These are phyloP conservation scores for Heteromurus nitidus DNA, from an alignment of 2,888 invertebrate species.

Conservation along the genomic window DNA sequence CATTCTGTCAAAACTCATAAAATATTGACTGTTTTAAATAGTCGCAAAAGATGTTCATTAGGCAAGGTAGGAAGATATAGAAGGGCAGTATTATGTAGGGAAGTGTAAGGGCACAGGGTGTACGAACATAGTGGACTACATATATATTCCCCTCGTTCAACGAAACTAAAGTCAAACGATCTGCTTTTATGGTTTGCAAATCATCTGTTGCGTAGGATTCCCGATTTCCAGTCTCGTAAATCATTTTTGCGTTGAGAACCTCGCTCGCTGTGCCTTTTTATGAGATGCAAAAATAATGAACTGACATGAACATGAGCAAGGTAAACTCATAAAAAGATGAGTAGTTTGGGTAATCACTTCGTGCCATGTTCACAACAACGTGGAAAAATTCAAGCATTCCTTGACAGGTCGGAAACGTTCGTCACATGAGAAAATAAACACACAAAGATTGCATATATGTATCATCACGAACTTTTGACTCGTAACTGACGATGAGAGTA, in stretches of 20 bases:
- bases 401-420: constrained; percentile 65
- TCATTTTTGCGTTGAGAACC: constrained; percentile 45
- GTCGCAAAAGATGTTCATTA: too few relatives aligned
- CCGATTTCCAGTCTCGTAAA: constrained; percentile 53
- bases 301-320: constrained; percentile 52
- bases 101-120: too few relatives aligned
- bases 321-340: constrained; percentile 52
- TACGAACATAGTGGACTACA: too few relatives aligned
- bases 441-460: constrained; percentile 40
- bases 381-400: constrained; percentile 48
- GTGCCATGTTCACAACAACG: constrained; percentile 45
- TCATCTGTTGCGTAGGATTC: constrained; percentile 38
- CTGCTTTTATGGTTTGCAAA: constrained; percentile 27
- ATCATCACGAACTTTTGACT: constrained; percentile 51
- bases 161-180: constrained; percentile 11
- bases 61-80: too few relatives aligned
- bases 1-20: too few relatives aligned
- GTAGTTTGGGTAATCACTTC: constrained; percentile 41
- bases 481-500: constrained; percentile 37
- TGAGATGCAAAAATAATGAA: constrained; percentile 60
- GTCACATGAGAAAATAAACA: constrained; percentile 40
- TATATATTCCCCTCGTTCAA: too few relatives aligned
- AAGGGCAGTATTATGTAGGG: too few relatives aligned
- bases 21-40: too few relatives aligned
- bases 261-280: constrained; percentile 35